Conservation (phyloP, 2,797 vertebrate genomes). For the Poliocrania exsul region DNA sequence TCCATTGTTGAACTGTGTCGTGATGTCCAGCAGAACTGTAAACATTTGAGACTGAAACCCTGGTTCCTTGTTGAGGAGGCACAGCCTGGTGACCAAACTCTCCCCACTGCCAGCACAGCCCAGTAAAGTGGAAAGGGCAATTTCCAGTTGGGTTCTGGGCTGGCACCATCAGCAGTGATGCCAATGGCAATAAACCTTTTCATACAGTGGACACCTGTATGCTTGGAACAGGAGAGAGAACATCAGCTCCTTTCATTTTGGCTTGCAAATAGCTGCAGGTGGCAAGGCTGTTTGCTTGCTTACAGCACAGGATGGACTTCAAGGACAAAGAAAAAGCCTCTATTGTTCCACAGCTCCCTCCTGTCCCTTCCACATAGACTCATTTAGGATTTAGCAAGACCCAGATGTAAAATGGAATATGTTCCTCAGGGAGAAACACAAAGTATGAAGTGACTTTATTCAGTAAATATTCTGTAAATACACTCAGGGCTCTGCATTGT, state of each 20-base stretch:
- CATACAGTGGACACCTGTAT: slow-evolving; percentile 17
- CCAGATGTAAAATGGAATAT: background rate
- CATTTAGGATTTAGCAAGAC: background rate
- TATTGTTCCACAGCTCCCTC: background rate
- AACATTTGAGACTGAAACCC: background rate
- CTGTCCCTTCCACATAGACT: background rate
- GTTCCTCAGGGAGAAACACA: background rate
- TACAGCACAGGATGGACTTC: background rate
- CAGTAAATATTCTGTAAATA: background rate
- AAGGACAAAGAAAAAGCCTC: background rate
- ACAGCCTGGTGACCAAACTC: background rate
- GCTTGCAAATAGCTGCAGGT: slow-evolving; percentile 4
- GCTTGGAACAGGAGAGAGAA: background rate
- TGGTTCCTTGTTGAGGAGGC: background rate
- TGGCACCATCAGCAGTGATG: background rate
- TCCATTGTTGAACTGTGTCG: background rate
- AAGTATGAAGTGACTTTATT: background rate
- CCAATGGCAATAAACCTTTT: background rate
- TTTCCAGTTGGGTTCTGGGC: background rate
- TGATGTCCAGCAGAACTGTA: background rate
- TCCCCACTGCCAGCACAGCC: background rate
- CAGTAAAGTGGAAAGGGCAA: slow-evolving; percentile 14
- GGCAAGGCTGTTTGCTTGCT: background rate
- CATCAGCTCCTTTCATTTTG: slow-evolving; percentile 13
- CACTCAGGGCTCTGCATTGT: background rate